A percentile compares a stretch with the other conserved stretches of the same genome.
Evolutionary conservation across 2,113 vertebrate genomes (phyloP).

Genomic region (Daboia siamensis): DNA sequence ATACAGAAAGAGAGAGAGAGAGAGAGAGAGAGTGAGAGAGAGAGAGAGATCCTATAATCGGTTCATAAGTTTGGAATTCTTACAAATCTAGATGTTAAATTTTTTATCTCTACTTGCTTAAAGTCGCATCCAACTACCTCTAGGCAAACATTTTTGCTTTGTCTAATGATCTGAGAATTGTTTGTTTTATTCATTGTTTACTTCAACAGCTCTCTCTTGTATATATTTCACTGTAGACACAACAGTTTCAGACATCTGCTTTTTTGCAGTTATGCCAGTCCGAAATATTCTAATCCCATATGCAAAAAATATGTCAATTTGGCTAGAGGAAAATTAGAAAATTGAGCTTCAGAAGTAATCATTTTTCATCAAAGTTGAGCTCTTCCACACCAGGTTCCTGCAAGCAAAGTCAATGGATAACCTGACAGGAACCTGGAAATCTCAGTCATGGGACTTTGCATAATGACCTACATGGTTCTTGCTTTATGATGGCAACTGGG

Average conservation of each 20-base stretch:
- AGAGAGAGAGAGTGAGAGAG: not conserved
- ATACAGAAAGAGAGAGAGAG: too few species aligned
- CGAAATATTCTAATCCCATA: slow-evolving; percentile 1
- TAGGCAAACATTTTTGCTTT: not conserved
- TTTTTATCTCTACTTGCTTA: not conserved
- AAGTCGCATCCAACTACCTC: not conserved
- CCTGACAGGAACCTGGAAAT: not conserved
- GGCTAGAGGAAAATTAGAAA: not conserved
- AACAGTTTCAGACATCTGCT: slow-evolving; percentile 30
- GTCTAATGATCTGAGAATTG: not conserved
- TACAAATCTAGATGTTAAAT: slow-evolving; percentile 3
- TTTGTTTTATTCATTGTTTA: not conserved
- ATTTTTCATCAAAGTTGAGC: not conserved
- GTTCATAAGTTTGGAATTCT: slow-evolving; percentile 7
- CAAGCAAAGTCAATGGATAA: not conserved
- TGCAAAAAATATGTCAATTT: not conserved
- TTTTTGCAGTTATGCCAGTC: not conserved
- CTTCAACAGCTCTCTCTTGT: not conserved
- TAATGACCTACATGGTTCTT: not conserved
- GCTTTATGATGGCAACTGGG: not conserved
- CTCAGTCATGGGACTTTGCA: not conserved
- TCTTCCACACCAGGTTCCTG: not conserved
- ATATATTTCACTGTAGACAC: slow-evolving; percentile 29
- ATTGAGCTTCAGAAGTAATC: not conserved
- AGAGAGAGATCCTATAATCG: not conserved